Percentiles rank a stretch among this genome's conserved stretches.
phyloP scores from a whole-genome alignment of 2,888 invertebrate genomes.

The Chymomyza amoena region DNA sequence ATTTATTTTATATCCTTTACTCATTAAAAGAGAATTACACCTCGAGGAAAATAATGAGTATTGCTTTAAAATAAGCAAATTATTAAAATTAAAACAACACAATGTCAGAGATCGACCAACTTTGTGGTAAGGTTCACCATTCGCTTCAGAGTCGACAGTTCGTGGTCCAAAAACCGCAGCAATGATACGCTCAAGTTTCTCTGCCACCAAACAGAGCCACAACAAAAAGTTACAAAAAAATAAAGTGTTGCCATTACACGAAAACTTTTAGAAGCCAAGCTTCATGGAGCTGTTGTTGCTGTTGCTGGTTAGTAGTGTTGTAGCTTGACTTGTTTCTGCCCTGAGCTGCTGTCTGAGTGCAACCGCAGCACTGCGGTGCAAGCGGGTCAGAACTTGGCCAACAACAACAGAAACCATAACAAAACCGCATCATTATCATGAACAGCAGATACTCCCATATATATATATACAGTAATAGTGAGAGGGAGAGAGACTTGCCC shows the following conservation, averaged over 20 bases:
- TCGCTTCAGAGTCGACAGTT: background rate
- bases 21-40: too few species aligned
- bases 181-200: conserved; percentile 49
- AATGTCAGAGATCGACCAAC: background rate
- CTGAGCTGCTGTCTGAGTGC: conserved; percentile 14
- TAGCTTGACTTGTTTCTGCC: conserved; percentile 14
- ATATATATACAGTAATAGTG: conserved; percentile 24
- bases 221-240: conserved; percentile 38
- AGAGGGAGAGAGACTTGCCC: conserved; percentile 29
- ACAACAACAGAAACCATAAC: conserved; percentile 45
- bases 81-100: conserved; percentile 45
- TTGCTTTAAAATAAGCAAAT: conserved; percentile 33
- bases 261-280: conserved; percentile 45
- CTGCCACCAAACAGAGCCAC: conserved; percentile 17
- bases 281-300: conserved; percentile 19
- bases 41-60: too few species aligned
- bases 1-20: too few species aligned
- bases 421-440: conserved; percentile 66
- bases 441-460: conserved; percentile 26
- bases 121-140: background rate
- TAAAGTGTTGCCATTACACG: conserved; percentile 59
- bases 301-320: conserved; percentile 8
- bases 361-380: conserved; percentile 25
- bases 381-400: background rate
- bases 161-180: background rate